Evolutionary conservation across 2,797 vertebrate genomes (phyloP).

Genomic region (Sebastes iracundus): DNA sequence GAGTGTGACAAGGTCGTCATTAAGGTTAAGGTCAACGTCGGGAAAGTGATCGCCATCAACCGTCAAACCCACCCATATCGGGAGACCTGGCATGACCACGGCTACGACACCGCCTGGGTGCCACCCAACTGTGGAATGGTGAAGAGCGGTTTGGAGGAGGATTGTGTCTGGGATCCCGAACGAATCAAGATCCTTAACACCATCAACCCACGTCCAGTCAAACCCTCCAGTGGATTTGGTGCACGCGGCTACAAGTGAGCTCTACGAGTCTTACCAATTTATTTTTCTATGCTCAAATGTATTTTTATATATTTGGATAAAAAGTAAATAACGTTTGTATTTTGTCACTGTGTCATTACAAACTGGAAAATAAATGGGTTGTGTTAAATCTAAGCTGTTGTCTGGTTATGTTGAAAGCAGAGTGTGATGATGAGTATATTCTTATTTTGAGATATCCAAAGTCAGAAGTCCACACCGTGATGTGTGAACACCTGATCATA

Average conservation of each 20-base stretch:
- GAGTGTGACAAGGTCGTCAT: too few species aligned
- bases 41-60: too few species aligned
- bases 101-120: too few species aligned
- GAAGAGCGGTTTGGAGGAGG: too few species aligned
- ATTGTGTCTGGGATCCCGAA: too few species aligned
- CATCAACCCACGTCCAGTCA: fast-evolving
- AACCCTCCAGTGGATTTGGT: fast-evolving
- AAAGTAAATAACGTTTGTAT: neutral
- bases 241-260: neutral
- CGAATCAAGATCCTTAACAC: too few species aligned
- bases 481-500: too few species aligned
- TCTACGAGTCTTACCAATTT: neutral
- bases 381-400: neutral
- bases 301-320: conserved; percentile 23
- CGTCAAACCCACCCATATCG: fast-evolving
- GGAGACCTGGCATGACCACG: too few species aligned
- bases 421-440: neutral
- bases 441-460: neutral
- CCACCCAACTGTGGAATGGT: too few species aligned
- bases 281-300: neutral
- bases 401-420: neutral
- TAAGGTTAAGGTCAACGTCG: too few species aligned
- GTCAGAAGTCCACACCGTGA: too few species aligned
- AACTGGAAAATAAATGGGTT: neutral
- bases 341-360: neutral